A percentile compares a stretch with the other conserved stretches of the same genome.
These are phyloP conservation scores for Antitype chi DNA, from an alignment of 2,888 invertebrate genomes.

Conservation along the genomic window DNA sequence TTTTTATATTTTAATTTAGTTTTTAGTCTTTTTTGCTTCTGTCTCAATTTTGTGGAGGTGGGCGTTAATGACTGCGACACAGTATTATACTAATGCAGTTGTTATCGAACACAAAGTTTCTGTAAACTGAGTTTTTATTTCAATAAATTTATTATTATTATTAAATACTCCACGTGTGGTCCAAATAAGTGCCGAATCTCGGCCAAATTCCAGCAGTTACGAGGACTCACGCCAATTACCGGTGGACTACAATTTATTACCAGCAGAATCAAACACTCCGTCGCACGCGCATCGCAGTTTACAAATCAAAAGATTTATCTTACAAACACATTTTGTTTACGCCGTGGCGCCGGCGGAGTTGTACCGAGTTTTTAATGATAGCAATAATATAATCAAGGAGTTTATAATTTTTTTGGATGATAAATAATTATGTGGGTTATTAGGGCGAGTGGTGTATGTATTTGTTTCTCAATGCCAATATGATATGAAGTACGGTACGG, in stretches of 20 bases:
- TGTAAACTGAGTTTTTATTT: too few species aligned
- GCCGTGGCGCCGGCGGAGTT: constrained; percentile 59
- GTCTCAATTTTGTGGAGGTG: too few species aligned
- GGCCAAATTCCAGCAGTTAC: constrained; percentile 49
- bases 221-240: constrained; percentile 42
- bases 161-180: constrained; percentile 23
- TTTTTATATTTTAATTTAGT: too few species aligned
- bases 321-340: constrained; percentile 63
- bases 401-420: neutral
- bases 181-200: constrained; percentile 33
- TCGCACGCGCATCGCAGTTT: constrained; percentile 58
- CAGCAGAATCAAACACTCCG: constrained; percentile 57
- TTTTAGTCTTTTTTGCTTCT: too few species aligned
- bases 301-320: constrained; percentile 68
- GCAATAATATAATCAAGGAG: constrained; percentile 22
- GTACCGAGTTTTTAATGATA: constrained; percentile 45
- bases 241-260: constrained; percentile 56
- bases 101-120: too few species aligned
- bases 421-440: constrained; percentile 39
- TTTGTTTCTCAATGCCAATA: neutral
- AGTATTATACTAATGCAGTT: too few species aligned
- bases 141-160: too few species aligned
- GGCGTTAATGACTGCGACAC: too few species aligned
- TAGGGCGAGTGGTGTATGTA: constrained; percentile 7
- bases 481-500: too few species aligned